Conservation (phyloP, 2,113 vertebrate species). For the Alligator sinensis region DNA sequence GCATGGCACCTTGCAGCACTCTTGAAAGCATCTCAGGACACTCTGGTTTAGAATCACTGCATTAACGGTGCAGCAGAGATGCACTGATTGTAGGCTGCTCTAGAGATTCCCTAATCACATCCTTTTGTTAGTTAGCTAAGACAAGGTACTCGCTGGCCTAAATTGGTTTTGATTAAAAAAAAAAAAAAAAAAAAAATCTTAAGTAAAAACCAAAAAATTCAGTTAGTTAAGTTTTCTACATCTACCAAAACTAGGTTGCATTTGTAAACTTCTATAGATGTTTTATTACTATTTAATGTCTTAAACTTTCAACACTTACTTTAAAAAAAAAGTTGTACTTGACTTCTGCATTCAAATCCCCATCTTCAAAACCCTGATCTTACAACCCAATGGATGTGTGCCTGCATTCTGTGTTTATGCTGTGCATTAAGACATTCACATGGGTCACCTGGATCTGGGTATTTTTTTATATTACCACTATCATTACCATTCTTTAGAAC, state of each 20-base stretch:
- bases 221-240: neutral
- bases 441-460: neutral
- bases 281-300: neutral
- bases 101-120: neutral
- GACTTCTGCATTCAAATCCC: neutral
- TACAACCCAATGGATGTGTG: fast-evolving
- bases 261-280: neutral
- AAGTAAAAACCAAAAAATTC: neutral
- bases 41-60: too few species aligned
- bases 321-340: neutral
- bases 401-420: neutral
- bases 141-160: too few species aligned
- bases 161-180: too few species aligned
- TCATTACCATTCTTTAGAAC: neutral
- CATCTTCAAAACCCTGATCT: neutral
- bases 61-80: neutral
- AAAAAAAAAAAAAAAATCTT: neutral
- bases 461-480: neutral
- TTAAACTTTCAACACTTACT: neutral
- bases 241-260: neutral
- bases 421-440: neutral
- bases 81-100: neutral
- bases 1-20: too few species aligned
- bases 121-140: too few species aligned
- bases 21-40: too few species aligned